These are phyloP conservation scores for Syritta pipiens DNA, from an alignment of 2,888 invertebrate genomes.

Conservation along the genomic window DNA sequence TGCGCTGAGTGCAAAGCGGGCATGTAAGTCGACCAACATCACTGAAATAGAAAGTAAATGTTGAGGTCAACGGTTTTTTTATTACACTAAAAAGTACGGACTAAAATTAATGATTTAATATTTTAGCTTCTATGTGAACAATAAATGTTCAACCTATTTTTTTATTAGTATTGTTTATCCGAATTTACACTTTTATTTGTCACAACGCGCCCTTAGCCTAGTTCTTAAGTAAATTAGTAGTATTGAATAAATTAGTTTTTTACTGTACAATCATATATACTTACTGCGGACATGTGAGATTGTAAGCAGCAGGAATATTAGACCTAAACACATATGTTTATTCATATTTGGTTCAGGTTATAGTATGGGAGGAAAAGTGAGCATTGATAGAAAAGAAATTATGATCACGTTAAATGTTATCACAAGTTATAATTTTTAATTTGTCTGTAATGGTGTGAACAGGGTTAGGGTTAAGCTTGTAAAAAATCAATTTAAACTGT, in stretches of 20 bases:
- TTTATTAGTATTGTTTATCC: too few relatives aligned
- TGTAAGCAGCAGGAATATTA: conserved; percentile 83
- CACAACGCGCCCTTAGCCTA: too few relatives aligned
- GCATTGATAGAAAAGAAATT: conserved; percentile 57
- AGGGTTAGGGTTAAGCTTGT: conserved; percentile 19
- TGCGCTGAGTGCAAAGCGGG: conserved; percentile 91
- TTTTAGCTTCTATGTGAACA: too few relatives aligned
- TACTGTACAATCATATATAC: conserved; percentile 76
- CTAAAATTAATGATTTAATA: not conserved
- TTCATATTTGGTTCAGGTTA: conserved; percentile 40
- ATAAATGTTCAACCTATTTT: too few relatives aligned
- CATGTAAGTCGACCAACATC: conserved; percentile 90
- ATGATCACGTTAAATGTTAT: conserved; percentile 41
- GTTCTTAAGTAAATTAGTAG: too few relatives aligned
- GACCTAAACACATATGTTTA: conserved; percentile 79
- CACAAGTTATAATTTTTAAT: too few relatives aligned
- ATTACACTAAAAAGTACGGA: not conserved
- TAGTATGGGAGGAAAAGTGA: conserved; percentile 49
- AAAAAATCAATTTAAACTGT: conserved; percentile 2
- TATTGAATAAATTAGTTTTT: not conserved
- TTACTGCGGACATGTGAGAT: conserved; percentile 85
- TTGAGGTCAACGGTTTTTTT: too few relatives aligned
- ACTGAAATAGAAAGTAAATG: conserved; percentile 75
- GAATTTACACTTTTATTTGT: too few relatives aligned
- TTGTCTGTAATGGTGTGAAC: too few relatives aligned